These are phyloP conservation scores for Drosophila guanche DNA, from an alignment of 1,140 invertebrate species.

Conservation along the genomic window DNA sequence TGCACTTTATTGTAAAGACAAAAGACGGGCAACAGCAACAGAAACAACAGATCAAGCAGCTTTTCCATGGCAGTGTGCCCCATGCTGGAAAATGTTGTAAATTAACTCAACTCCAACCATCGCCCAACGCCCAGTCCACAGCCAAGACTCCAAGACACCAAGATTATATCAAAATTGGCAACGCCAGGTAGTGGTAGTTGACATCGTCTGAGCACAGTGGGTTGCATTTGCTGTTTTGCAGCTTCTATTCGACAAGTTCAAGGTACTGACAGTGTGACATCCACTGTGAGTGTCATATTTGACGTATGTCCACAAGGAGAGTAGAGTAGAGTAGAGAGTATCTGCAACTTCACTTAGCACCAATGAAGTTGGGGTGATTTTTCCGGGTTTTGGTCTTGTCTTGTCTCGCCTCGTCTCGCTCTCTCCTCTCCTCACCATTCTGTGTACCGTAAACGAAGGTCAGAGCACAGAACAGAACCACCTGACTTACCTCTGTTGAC, in stretches of 20 bases:
- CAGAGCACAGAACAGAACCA: not conserved
- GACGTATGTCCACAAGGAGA: too few relatives aligned
- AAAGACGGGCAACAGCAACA: conserved; percentile 9
- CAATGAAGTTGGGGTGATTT: too few relatives aligned
- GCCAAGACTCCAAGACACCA: conserved; percentile 16
- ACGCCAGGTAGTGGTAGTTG: conserved; percentile 26
- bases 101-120: conserved; percentile 23
- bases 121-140: not conserved
- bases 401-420: not conserved
- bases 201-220: conserved; percentile 11
- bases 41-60: conserved; percentile 14
- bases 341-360: too few relatives aligned
- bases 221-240: conserved; percentile 1
- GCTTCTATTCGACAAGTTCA: not conserved
- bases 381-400: too few relatives aligned
- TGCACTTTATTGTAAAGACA: not conserved
- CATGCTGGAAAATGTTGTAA: conserved; percentile 32
- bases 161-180: conserved; percentile 36
- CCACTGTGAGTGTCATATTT: too few relatives aligned
- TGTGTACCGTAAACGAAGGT: conserved; percentile 12
- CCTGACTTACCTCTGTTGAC: conserved; percentile 43
- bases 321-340: too few relatives aligned
- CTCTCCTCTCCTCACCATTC: not conserved
- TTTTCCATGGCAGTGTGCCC: conserved; percentile 10
- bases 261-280: too few relatives aligned